Percentiles rank a stretch among this genome's conserved stretches.
These are phyloP conservation scores for Xyrichtys novacula DNA, from an alignment of 2,797 vertebrate genomes.

Conservation along the genomic window DNA sequence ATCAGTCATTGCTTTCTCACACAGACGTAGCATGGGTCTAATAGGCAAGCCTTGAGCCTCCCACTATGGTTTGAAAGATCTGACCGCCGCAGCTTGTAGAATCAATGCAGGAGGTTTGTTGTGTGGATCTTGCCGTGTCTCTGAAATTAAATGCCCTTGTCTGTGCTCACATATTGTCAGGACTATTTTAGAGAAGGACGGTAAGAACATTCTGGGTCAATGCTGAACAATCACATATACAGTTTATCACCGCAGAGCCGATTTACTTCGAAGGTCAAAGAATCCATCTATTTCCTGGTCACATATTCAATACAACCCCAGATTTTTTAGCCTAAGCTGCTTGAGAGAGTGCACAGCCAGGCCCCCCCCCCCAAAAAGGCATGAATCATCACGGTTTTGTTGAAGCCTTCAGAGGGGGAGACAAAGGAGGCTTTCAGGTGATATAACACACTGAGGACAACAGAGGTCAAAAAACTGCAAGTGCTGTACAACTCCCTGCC, in stretches of 20 bases:
- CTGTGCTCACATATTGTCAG: slow-evolving; percentile 12
- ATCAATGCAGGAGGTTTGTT: slow-evolving; percentile 55
- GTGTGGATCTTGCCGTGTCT: slow-evolving; percentile 32
- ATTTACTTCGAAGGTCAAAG: slow-evolving; percentile 73
- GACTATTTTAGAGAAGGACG: slow-evolving; percentile 70
- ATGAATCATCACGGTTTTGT: slow-evolving; percentile 60
- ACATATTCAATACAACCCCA: slow-evolving; percentile 71
- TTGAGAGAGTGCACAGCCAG: slow-evolving; percentile 25
- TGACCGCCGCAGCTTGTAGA: slow-evolving; percentile 53
- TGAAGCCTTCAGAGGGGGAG: slow-evolving; percentile 40
- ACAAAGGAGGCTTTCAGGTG: slow-evolving; percentile 40
- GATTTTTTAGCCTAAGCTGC: slow-evolving; percentile 65
- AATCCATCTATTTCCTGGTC: slow-evolving; percentile 75
- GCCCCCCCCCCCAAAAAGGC: slow-evolving; percentile 50
- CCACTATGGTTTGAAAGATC: slow-evolving; percentile 37
- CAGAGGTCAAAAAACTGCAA: background rate
- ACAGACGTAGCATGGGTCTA: slow-evolving; percentile 38
- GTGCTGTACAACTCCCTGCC: slow-evolving; percentile 3
- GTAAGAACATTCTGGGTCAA: slow-evolving; percentile 53
- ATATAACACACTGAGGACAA: slow-evolving; percentile 42
- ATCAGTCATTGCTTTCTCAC: slow-evolving; percentile 36
- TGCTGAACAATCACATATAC: slow-evolving; percentile 42
- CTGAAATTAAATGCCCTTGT: slow-evolving; percentile 50
- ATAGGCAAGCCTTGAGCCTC: slow-evolving; percentile 45
- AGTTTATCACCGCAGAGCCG: slow-evolving; percentile 54